Evolutionary conservation across 2,888 invertebrate genomes (phyloP).

Genomic region (Rhingia rostrata): DNA sequence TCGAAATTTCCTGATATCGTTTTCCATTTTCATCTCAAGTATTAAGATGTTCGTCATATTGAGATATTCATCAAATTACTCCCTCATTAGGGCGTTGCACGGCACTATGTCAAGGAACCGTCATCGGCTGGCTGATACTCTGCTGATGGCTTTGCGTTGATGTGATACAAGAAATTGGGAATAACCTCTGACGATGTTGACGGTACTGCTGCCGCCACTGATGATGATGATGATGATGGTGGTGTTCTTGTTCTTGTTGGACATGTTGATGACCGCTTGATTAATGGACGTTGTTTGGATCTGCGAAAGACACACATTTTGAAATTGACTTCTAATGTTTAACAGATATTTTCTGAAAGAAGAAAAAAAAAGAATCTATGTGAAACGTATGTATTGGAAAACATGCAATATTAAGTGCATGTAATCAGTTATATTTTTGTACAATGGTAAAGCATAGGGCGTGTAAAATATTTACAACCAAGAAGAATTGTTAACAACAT

Average conservation of each 20-base stretch:
- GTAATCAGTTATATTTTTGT: background rate
- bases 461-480: too few relatives aligned
- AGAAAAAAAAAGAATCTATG: slow-evolving; percentile 6
- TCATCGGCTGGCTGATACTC: slow-evolving; percentile 21
- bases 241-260: slow-evolving; percentile 55
- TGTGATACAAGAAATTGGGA: slow-evolving; percentile 66
- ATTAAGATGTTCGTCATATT: slow-evolving; percentile 71
- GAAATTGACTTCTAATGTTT: slow-evolving; percentile 57
- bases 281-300: slow-evolving; percentile 48
- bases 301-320: slow-evolving; percentile 33
- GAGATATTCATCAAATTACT: slow-evolving; percentile 71
- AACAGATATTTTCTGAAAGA: slow-evolving; percentile 28
- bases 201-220: slow-evolving; percentile 35
- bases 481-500: too few relatives aligned
- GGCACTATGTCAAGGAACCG: slow-evolving; percentile 55
- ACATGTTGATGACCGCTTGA: slow-evolving; percentile 66
- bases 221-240: slow-evolving; percentile 58
- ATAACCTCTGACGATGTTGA: slow-evolving; percentile 66
- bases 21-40: slow-evolving; percentile 46
- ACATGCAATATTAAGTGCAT: background rate
- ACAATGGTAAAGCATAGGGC: too few relatives aligned
- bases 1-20: slow-evolving; percentile 64
- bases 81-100: slow-evolving; percentile 69
- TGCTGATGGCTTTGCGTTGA: slow-evolving; percentile 67
- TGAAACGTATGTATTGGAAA: background rate